phyloP scores from a whole-genome alignment of 2,113 vertebrate species.

The Heptranchias perlo region DNA sequence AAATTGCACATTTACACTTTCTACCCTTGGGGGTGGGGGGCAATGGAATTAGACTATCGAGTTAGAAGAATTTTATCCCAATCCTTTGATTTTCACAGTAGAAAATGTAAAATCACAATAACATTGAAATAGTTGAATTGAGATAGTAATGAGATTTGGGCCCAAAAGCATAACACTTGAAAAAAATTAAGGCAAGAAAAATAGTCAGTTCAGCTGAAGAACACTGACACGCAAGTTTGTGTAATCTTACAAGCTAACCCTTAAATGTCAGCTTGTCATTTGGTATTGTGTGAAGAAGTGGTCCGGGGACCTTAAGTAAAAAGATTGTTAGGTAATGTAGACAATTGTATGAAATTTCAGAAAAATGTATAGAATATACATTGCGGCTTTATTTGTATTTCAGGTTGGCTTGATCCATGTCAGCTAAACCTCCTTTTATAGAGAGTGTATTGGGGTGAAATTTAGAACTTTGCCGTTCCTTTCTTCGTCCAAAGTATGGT shows the following conservation, averaged over 20 bases:
- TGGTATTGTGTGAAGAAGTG: not conserved
- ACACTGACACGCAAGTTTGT: not conserved
- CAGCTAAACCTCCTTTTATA: not conserved
- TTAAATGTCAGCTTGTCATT: not conserved
- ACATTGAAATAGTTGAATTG: not conserved
- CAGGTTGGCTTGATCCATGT: not conserved
- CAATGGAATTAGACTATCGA: too few relatives aligned
- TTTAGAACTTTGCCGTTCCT: not conserved
- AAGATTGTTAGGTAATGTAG: not conserved
- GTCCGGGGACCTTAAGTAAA: not conserved
- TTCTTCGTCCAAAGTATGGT: not conserved
- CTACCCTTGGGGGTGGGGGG: not conserved
- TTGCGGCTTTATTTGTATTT: not conserved
- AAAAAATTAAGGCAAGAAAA: not conserved
- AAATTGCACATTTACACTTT: not conserved
- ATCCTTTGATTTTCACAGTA: not conserved
- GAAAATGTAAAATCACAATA: not conserved
- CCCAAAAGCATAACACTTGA: not conserved
- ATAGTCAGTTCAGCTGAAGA: not conserved
- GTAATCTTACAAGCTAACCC: not conserved
- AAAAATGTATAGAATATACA: not conserved
- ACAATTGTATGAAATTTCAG: not conserved
- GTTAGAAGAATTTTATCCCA: not conserved
- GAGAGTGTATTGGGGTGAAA: not conserved
- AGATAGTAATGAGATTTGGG: not conserved